phyloP scores from a whole-genome alignment of 2,888 invertebrate species.

The Caenorhabditis wallacei region DNA sequence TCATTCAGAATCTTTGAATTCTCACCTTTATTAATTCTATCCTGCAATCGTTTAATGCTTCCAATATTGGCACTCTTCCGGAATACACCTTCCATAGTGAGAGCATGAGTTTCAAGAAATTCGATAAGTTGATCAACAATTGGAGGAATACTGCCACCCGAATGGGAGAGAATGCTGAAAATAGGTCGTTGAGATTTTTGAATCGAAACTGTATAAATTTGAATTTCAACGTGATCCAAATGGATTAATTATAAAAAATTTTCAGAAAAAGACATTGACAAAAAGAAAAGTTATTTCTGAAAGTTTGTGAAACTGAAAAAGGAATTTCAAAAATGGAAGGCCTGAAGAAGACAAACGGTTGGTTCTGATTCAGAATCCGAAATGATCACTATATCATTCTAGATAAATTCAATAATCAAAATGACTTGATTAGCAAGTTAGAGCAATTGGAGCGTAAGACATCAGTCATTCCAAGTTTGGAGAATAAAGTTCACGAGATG shows the following conservation, averaged over 20 bases:
- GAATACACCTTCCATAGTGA: conserved; percentile 93
- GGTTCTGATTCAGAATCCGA: no score
- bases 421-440: conserved; percentile 25
- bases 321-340: conserved; percentile 6
- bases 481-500: conserved; percentile 30
- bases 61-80: conserved; percentile 92
- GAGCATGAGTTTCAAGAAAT: conserved; percentile 86
- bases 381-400: no score
- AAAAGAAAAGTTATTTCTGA: not conserved
- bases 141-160: conserved; percentile 92
- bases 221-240: no score
- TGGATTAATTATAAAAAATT: no score
- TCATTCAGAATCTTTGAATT: conserved; percentile 20
- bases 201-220: no score
- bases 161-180: conserved; percentile 90
- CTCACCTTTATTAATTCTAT: conserved; percentile 90
- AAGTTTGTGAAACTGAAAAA: not conserved
- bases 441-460: conserved; percentile 36
- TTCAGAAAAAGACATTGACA: not conserved
- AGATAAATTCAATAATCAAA: conserved; percentile 12
- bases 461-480: conserved; percentile 22
- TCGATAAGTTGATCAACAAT: conserved; percentile 94
- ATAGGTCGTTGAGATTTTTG: not conserved
- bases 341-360: conserved; percentile 25
- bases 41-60: conserved; percentile 91